These are phyloP conservation scores for Fregetta grallaria DNA, from an alignment of 2,113 vertebrate species.

Conservation along the genomic window DNA sequence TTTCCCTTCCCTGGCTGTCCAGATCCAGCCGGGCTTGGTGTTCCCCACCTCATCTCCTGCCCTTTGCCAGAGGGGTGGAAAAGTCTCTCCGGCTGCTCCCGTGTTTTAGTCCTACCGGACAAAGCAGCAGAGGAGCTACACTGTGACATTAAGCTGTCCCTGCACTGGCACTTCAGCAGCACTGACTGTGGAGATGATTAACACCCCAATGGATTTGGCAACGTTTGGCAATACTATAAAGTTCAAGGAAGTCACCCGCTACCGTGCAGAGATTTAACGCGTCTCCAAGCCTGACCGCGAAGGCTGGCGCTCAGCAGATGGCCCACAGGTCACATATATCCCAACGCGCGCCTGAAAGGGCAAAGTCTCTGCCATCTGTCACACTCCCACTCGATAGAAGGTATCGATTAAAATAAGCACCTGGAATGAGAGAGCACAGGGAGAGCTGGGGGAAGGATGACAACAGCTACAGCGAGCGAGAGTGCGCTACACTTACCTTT, in stretches of 20 bases:
- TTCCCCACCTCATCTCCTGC: neutral
- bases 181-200: neutral
- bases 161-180: neutral
- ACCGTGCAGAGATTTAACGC: neutral
- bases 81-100: neutral
- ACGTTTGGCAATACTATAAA: neutral
- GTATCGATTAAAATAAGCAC: neutral
- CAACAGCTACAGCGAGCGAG: neutral
- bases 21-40: neutral
- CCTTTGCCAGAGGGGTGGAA: neutral
- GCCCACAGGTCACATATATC: neutral
- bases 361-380: neutral
- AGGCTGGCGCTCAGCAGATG: neutral
- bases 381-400: rapidly evolving
- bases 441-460: neutral
- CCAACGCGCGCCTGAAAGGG: rapidly evolving
- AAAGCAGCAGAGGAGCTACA: neutral
- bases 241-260: neutral
- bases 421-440: neutral
- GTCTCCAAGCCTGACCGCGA: neutral
- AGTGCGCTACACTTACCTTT: neutral
- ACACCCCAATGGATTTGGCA: neutral
- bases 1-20: neutral
- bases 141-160: neutral
- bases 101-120: neutral